Percentiles rank a stretch among this genome's conserved stretches.
Evolutionary conservation across 2,113 vertebrate genomes (phyloP).

Genomic region (Paradoxurus hermaphroditus): DNA sequence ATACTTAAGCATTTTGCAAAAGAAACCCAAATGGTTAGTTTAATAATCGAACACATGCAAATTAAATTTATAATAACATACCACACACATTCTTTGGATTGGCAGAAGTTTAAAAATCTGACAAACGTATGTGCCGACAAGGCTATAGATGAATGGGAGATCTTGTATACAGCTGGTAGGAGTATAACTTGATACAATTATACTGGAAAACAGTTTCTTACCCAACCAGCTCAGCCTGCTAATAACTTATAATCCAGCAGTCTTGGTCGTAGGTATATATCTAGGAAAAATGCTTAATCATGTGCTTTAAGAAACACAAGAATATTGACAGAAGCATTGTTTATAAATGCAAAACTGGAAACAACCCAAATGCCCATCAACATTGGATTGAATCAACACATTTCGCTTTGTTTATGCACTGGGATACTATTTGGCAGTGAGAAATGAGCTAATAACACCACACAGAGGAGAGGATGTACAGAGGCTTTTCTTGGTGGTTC

Average conservation of each 20-base stretch:
- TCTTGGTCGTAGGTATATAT: not conserved
- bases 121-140: not conserved
- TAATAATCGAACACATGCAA: constrained; percentile 4
- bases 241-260: not conserved
- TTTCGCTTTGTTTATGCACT: not conserved
- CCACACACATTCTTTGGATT: not conserved
- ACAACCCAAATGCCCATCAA: not conserved
- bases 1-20: not conserved
- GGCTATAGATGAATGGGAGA: not conserved
- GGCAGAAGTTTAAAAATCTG: not conserved
- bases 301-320: not conserved
- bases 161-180: not conserved
- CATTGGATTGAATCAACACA: not conserved
- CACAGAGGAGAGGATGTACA: not conserved
- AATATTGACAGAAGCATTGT: not conserved
- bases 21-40: not conserved
- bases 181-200: not conserved
- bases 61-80: not conserved
- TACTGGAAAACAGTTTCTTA: constrained; percentile 16
- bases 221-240: not conserved
- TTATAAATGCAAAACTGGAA: not conserved
- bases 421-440: not conserved
- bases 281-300: not conserved
- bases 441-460: not conserved
- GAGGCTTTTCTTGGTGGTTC: not conserved